Conservation (phyloP, 2,113 vertebrate species). For the Plotosus lineatus region DNA sequence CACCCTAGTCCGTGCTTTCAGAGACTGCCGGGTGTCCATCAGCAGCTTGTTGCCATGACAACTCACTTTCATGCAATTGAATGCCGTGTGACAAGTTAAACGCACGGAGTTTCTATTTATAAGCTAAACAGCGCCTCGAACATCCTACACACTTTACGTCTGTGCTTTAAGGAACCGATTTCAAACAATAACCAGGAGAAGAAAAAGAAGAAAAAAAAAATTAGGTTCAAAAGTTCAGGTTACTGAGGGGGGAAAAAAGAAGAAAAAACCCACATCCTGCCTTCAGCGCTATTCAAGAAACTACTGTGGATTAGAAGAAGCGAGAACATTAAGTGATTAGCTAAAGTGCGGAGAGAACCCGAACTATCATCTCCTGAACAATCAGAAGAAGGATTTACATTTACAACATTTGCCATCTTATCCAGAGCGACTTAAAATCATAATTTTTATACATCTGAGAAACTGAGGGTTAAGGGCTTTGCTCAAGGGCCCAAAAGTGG, state of each 20-base stretch:
- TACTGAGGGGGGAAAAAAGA: too few species aligned
- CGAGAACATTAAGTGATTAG: not conserved
- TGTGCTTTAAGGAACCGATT: not conserved
- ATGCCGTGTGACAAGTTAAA: constrained; percentile 38
- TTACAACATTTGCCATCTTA: too few species aligned
- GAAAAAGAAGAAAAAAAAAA: too few species aligned
- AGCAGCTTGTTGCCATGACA: constrained; percentile 56
- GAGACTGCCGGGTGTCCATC: constrained; percentile 45
- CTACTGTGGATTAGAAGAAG: not conserved
- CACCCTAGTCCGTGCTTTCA: not conserved
- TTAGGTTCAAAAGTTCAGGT: too few species aligned
- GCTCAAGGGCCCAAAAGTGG: too few species aligned
- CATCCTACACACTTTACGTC: not conserved
- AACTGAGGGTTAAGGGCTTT: too few species aligned
- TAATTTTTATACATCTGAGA: too few species aligned
- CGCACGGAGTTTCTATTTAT: not conserved
- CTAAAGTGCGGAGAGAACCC: not conserved
- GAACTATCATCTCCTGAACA: not conserved
- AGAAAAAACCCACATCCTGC: too few species aligned
- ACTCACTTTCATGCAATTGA: constrained; percentile 42
- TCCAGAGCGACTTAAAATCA: too few species aligned
- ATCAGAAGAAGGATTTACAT: too few species aligned
- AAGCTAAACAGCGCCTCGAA: not conserved
- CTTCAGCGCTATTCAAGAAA: too few species aligned
- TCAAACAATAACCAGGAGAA: too few species aligned